These are phyloP conservation scores for Alitta virens DNA, from an alignment of 2,888 invertebrate species.

Conservation along the genomic window DNA sequence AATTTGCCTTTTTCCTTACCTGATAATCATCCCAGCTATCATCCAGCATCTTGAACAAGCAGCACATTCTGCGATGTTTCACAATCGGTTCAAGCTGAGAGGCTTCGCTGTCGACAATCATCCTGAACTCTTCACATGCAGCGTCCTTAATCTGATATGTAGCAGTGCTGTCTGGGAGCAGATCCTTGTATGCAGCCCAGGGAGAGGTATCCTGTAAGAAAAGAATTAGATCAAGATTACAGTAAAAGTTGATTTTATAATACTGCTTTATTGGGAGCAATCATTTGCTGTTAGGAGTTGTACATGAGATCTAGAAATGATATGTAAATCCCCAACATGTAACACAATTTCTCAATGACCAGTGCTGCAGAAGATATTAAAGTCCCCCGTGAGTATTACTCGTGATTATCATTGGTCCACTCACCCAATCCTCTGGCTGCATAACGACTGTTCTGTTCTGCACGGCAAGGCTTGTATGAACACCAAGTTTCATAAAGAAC, in stretches of 20 bases:
- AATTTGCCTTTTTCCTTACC: too few relatives aligned
- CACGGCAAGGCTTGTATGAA: constrained; percentile 42
- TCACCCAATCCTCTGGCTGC: constrained; percentile 30
- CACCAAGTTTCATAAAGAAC: constrained; percentile 47
- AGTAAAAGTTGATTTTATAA: too few relatives aligned
- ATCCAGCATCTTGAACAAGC: constrained; percentile 35
- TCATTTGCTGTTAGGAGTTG: too few relatives aligned
- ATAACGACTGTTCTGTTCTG: constrained; percentile 30
- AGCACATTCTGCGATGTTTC: constrained; percentile 35
- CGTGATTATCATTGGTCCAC: too few relatives aligned
- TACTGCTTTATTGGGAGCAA: too few relatives aligned
- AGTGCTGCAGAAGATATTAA: too few relatives aligned
- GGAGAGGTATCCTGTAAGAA: constrained; percentile 37
- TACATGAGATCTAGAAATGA: too few relatives aligned
- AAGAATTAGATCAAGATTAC: too few relatives aligned
- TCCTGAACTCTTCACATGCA: background rate
- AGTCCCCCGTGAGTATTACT: too few relatives aligned
- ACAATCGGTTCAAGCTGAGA: too few relatives aligned
- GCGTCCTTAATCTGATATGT: constrained; percentile 10
- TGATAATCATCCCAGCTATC: constrained; percentile 33
- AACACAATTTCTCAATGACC: too few relatives aligned
- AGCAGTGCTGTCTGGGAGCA: constrained; percentile 31
- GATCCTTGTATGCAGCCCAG: constrained; percentile 37
- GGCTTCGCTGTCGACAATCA: background rate
- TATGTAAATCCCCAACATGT: too few relatives aligned